Base-by-base conservation (phyloP, 2,113 vertebrate species). In the Cebidichthys violaceus region DNA sequence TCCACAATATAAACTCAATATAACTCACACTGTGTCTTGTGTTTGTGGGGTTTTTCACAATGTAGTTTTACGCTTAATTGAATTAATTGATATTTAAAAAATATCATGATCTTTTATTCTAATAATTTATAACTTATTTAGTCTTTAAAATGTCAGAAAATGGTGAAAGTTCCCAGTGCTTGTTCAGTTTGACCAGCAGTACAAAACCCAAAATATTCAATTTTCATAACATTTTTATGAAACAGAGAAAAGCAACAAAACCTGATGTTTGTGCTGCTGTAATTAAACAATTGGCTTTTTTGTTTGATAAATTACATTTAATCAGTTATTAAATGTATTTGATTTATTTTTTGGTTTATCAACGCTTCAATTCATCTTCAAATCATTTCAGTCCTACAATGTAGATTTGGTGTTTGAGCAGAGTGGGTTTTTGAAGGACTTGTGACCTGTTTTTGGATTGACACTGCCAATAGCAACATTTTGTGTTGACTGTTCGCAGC, bases 401-500 rank as follows among this genome's bases (percentile, higher is more conserved):
- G 18, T 8, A 24, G 64, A 43, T n/a, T 4, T 43, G 22, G 10
- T 6, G 6, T 72, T 43, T 22, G 27, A 52, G 3, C 52, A 66
- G 52, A 65, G 18, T 29, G 43, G 17, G 4, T 15, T 57, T 71
- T 61, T 70, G 7, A 65, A 67, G 37, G 57, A 13, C 39, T 31
- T 67, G 22, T 72, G 35, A 10, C 17, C 6, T 64, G 43, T 31
- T 70, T 57, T 37, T 65, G 65, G 27, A 45, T 54, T 31, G 37
- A 68, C 61, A 20, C 54, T 67, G 47, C 59, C 75, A n/a, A 1
- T 0, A 22, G 66, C 22, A 37, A 33, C 55, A 54, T 72, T 52
- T 50, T 31, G 54, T 68, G 43, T 35, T 18, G 39, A 15, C 65
- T 27, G 37, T 60, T 18, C 35, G 72, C 77, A 75, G 37, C 29